These are phyloP conservation scores for Tychaedon coryphoeus DNA, from an alignment of 2,113 vertebrate species.

Conservation along the genomic window DNA sequence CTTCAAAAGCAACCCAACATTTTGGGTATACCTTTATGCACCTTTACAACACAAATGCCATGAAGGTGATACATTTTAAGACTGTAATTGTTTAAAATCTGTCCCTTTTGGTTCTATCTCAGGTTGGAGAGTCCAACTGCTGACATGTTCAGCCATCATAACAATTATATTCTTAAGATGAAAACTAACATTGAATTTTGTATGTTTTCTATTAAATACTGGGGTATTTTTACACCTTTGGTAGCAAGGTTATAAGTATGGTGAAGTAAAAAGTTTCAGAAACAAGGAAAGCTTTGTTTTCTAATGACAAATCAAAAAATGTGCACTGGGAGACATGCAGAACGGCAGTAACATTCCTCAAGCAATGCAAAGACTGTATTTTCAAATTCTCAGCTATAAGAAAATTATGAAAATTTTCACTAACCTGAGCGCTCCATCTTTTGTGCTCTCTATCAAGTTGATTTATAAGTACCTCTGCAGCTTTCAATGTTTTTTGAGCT, in stretches of 20 bases:
- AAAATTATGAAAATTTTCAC: background rate
- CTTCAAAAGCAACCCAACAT: background rate
- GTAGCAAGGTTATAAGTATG: background rate
- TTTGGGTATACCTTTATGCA: background rate
- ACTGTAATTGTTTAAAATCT: background rate
- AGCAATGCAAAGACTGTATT: background rate
- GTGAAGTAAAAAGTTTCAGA: background rate
- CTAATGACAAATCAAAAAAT: background rate
- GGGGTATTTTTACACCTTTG: background rate
- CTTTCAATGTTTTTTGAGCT: conserved; percentile 90
- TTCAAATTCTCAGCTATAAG: background rate
- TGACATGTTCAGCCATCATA: background rate
- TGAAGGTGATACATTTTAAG: background rate
- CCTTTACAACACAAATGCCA: background rate
- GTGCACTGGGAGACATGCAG: background rate
- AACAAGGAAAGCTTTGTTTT: background rate
- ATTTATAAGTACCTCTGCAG: conserved; percentile 88
- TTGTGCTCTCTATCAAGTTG: conserved; percentile 92
- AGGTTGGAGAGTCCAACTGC: background rate
- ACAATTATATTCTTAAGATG: background rate
- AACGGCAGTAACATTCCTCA: background rate
- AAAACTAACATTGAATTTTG: background rate
- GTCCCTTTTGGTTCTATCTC: background rate
- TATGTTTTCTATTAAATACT: background rate
- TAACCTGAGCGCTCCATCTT: conserved; percentile 93